Conservation (phyloP, 2,888 invertebrate genomes). For the Thalpophila matura region DNA sequence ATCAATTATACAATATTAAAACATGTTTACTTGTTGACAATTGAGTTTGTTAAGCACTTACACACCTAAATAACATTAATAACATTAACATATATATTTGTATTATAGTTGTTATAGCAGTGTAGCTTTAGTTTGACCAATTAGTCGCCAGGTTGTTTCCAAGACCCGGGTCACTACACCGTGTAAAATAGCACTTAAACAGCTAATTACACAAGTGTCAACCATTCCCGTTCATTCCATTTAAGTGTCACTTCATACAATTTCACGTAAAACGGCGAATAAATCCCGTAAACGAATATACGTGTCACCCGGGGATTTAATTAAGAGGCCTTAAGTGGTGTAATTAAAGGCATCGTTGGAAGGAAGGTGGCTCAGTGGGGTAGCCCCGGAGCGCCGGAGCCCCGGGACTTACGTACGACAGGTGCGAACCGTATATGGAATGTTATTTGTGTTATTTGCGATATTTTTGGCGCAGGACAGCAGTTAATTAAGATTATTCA, state of each 20-base stretch:
- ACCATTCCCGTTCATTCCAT: slow-evolving; percentile 24
- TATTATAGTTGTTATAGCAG: too few species aligned
- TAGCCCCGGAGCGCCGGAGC: background rate
- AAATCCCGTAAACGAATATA: slow-evolving; percentile 65
- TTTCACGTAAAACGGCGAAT: slow-evolving; percentile 60
- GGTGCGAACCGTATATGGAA: slow-evolving; percentile 34
- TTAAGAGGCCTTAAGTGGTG: slow-evolving; percentile 76
- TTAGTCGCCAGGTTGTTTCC: background rate
- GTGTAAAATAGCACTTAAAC: slow-evolving; percentile 15
- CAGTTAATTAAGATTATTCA: slow-evolving; percentile 47
- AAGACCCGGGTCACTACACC: background rate
- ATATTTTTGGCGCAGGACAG: slow-evolving; percentile 23
- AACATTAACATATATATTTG: too few species aligned
- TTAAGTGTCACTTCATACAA: slow-evolving; percentile 38
- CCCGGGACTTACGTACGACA: slow-evolving; percentile 10
- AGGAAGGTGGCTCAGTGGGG: slow-evolving; percentile 45
- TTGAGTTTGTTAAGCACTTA: too few species aligned
- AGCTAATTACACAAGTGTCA: slow-evolving; percentile 27
- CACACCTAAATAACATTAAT: too few species aligned
- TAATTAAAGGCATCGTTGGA: slow-evolving; percentile 72
- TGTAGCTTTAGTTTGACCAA: background rate
- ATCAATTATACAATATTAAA: too few species aligned
- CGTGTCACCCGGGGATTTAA: slow-evolving; percentile 72
- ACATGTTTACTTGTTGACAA: too few species aligned
- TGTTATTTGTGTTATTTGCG: slow-evolving; percentile 29